Evolutionary conservation across 2,888 invertebrate genomes (phyloP).

Genomic region (Drosophila vallismaia): DNA sequence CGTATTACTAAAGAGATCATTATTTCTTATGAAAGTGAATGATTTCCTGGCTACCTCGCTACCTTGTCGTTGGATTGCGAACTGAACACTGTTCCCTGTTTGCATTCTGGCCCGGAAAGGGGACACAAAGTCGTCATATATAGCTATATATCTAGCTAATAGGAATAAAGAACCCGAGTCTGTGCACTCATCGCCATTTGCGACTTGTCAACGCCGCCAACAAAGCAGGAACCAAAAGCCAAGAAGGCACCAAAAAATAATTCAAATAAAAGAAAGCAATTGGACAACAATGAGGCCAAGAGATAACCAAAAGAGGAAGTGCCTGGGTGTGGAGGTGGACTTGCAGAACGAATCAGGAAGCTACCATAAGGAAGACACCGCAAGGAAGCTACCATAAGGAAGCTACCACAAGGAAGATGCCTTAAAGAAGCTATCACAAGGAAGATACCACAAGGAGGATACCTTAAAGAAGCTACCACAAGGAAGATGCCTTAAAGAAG

Average conservation of each 20-base stretch:
- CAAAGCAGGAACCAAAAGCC: slow-evolving; percentile 57
- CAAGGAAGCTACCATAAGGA: too few relatives aligned
- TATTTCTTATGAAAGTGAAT: slow-evolving; percentile 4
- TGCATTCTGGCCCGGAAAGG: slow-evolving; percentile 21
- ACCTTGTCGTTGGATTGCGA: slow-evolving; percentile 46
- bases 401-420: too few relatives aligned
- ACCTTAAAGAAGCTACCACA: not conserved
- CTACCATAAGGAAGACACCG: too few relatives aligned
- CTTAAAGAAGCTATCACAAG: too few relatives aligned
- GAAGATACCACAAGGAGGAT: too few relatives aligned
- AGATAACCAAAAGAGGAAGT: slow-evolving; percentile 17
- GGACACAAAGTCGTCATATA: not conserved
- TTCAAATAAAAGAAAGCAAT: slow-evolving; percentile 16
- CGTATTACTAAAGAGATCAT: slow-evolving; percentile 60
- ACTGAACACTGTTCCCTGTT: slow-evolving; percentile 41
- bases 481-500: not conserved
- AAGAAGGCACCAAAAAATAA: not conserved
- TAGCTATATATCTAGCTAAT: not conserved
- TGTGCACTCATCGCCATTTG: slow-evolving; percentile 35
- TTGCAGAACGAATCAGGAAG: not conserved
- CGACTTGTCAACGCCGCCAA: slow-evolving; percentile 59
- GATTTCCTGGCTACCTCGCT: slow-evolving; percentile 50
- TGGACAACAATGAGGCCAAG: slow-evolving; percentile 31
- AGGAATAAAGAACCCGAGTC: slow-evolving; percentile 17
- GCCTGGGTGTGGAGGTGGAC: slow-evolving; percentile 6